Conservation (phyloP, 1,140 invertebrate genomes). For the Drosophila yakuba region DNA sequence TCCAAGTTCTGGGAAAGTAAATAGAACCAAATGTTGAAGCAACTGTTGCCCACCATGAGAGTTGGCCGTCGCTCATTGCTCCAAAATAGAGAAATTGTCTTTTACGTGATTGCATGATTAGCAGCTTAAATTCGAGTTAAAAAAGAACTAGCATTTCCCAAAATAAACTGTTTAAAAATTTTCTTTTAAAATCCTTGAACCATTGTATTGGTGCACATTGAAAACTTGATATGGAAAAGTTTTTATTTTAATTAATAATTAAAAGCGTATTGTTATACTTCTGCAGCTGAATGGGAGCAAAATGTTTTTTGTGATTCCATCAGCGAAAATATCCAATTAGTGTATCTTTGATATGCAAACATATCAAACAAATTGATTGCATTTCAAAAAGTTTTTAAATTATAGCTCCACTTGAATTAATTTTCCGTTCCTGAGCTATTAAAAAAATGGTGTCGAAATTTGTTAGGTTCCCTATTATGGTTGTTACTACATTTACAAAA, state of each 20-base stretch:
- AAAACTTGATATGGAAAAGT: no score
- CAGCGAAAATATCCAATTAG: constrained; percentile 1
- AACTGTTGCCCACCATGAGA: constrained; percentile 34
- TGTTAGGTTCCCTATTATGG: no score
- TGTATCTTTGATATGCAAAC: constrained; percentile 1
- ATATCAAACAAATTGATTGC: not conserved
- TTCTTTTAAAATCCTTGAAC: not conserved
- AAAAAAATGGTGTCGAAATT: no score
- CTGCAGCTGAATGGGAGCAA: not conserved
- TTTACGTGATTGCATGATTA: no score
- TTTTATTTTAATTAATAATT: not conserved
- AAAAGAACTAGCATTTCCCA: no score
- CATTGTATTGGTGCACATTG: no score
- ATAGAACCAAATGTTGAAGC: constrained; percentile 39
- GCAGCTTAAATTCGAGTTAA: no score
- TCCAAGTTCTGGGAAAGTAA: constrained; percentile 14
- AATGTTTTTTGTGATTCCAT: not conserved
- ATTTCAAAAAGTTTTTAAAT: not conserved
- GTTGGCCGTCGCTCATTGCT: no score
- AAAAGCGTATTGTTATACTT: not conserved
- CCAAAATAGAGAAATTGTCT: no score
- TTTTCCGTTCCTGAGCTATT: no score
- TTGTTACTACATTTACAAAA: no score
- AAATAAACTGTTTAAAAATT: no score
- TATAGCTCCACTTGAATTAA: not conserved